Conservation (phyloP, 1,140 invertebrate genomes). For the Amphibalanus amphitrite region DNA sequence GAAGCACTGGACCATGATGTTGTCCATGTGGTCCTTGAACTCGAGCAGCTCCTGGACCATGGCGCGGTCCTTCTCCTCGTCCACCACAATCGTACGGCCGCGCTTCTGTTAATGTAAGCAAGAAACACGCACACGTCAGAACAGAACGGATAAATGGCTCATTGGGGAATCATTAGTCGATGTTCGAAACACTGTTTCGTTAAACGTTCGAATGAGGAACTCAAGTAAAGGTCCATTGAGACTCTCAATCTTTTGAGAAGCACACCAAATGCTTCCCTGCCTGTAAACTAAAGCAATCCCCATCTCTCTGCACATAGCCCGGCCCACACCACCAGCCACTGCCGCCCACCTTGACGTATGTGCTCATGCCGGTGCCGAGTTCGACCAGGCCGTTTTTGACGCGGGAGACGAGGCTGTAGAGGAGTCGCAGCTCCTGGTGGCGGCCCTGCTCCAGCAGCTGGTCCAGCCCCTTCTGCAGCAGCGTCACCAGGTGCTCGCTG, state of each 20-base stretch:
- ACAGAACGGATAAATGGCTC: too few relatives aligned
- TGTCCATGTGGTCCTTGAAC: slow-evolving; percentile 96
- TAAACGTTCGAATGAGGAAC: too few relatives aligned
- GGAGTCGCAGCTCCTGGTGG: slow-evolving; percentile 61
- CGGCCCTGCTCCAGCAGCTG: slow-evolving; percentile 78
- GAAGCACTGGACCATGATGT: slow-evolving; percentile 81
- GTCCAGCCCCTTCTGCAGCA: slow-evolving; percentile 86
- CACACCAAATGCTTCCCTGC: too few relatives aligned
- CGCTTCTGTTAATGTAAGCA: too few relatives aligned
- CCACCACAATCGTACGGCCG: slow-evolving; percentile 69
- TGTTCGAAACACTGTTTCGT: too few relatives aligned
- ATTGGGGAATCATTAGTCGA: too few relatives aligned
- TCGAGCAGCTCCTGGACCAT: slow-evolving; percentile 95
- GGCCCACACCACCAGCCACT: too few relatives aligned
- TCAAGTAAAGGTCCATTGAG: too few relatives aligned
- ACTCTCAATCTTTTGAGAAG: too few relatives aligned
- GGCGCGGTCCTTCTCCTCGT: slow-evolving; percentile 93
- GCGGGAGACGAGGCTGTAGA: slow-evolving; percentile 74
- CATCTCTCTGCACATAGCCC: too few relatives aligned
- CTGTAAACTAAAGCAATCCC: too few relatives aligned
- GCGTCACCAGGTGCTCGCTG: slow-evolving; percentile 72
- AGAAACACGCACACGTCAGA: too few relatives aligned
- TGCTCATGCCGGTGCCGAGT: slow-evolving; percentile 75
- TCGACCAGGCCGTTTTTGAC: slow-evolving; percentile 84
- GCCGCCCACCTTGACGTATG: slow-evolving; percentile 85